Base-by-base conservation (phyloP, 1,140 invertebrate species). In the Chlorops oryzae region DNA sequence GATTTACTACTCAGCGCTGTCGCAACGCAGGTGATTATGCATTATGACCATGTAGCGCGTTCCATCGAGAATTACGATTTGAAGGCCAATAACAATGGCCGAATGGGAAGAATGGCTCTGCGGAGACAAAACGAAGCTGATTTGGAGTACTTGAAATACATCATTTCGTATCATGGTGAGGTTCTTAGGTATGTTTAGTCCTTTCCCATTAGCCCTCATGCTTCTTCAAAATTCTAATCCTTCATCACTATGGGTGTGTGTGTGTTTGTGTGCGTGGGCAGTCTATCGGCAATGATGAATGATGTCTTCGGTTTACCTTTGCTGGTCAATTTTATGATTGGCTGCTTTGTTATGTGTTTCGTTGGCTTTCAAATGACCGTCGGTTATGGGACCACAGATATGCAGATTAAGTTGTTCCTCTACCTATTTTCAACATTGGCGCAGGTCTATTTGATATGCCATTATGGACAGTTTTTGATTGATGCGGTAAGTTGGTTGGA, bases 281-380 rank as follows among this genome's bases (percentile, higher is more conserved):
- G 43, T 6, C 48, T 67, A 2, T 51, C 54, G 6, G 34, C 57
- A 18, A 46, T 59, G 4, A 50, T 63, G 17, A 67, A 63, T 18
- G 41, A 54, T 6, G 62, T 67, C 5, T 67, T 67, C 20, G 64
- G 64, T 0, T 52, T 67, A 4, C 58, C 65, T 1, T 28, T 66
- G 13, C 49, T 67, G 12, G 52, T 47, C 25, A 67, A 66, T 24
- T 67, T 67, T 20, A 51, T 51, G 12, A 61, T 62, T 25, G 59
- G 58, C 0, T 56, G 60, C 6, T 61, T 62, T 15, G 57, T 63
- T 10, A 67, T 67, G 28, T 67, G 64, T 39, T 65, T 67, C 23
- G 51, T 64, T 32, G 65, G 65, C 2, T 67, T 67, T 47, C 64
- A 67, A 28, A 56, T 67, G 35, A 67, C 64, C 20, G 56, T 67